Evolutionary conservation across 2,888 invertebrate species (phyloP).

Genomic region (Cosmorhoe ocellata): DNA sequence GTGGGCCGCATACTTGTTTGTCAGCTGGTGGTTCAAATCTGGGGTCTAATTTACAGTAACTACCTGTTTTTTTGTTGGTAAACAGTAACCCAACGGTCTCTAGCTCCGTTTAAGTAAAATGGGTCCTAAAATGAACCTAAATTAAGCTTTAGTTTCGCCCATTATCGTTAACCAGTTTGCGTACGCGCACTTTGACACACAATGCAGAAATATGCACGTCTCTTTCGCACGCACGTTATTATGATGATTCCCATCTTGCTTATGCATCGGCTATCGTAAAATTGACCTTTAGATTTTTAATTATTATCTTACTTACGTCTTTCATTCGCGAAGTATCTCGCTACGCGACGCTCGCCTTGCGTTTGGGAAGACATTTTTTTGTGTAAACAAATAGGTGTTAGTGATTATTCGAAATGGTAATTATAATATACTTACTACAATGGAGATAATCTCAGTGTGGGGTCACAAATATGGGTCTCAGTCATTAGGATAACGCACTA

Average conservation of each 20-base stretch:
- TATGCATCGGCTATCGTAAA: constrained; percentile 58
- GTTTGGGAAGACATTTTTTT: constrained; percentile 40
- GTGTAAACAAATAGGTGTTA: constrained; percentile 43
- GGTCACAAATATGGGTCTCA: too few species aligned
- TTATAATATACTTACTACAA: background rate
- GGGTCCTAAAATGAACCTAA: background rate
- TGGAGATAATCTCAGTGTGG: too few species aligned
- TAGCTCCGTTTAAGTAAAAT: background rate
- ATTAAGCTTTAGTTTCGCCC: constrained; percentile 32
- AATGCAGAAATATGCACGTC: constrained; percentile 39
- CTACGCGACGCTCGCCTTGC: constrained; percentile 48
- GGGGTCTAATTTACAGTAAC: too few species aligned
- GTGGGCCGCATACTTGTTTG: too few species aligned
- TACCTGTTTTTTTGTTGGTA: too few species aligned
- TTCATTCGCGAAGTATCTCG: constrained; percentile 52
- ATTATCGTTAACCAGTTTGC: constrained; percentile 62
- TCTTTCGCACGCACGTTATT: constrained; percentile 32
- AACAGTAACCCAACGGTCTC: too few species aligned
- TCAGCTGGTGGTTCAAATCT: too few species aligned
- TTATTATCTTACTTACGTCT: constrained; percentile 51
- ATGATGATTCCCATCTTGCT: constrained; percentile 33
- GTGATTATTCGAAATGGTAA: constrained; percentile 37
- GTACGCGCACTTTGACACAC: constrained; percentile 38
- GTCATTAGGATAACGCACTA: too few species aligned
- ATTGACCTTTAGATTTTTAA: constrained; percentile 61